Base-by-base conservation (phyloP, 2,797 vertebrate species). In the Acanthurus tractus region DNA sequence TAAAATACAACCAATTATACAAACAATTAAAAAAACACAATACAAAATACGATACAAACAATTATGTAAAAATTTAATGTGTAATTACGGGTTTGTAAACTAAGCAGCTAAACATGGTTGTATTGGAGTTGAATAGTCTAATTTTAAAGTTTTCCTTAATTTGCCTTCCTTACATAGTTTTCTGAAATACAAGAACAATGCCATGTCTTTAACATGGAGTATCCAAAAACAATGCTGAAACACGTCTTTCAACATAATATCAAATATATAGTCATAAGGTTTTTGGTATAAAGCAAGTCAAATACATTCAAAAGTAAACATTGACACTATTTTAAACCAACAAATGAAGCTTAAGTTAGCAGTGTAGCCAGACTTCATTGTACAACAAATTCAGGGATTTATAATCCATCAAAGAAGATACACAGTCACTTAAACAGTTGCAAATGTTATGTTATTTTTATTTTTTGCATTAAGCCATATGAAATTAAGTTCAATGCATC, bases 401-500 rank as follows among this genome's bases (percentile, higher is more conserved):
- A 48, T 11, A 63, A 61, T 70, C 4, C 23, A 71, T 58, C 29
- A 62, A 34, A 48, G 1, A 46, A 20, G 1, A 18, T 34, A 25
- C 18, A 63, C 38, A 7, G 6, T 38, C 46, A 40, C 4, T 8
- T 6, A 71, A 45, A 38, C 6, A 61, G 65, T 54, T 63, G 6
- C 42, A 78, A 36, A 65, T 69, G 8, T 65, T 40, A 12, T 57
- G 8, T 56, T 48, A 15, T 48, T 45, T 45, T 9, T 20, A 23
- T 64, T n/a, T 74, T 89, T 75, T 70, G 53, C 71, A 84, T 86
- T 10, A 88, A 89, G 82, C 85, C 88, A 92, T 89, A 83, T 73
- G 50, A 81, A 80, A 81, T 83, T 46, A 36, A 74, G 66, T 85
- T 83, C 29, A 73, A 57, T 71, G 69, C 80, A 86, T 82, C 67